A percentile compares a stretch with the other conserved stretches of the same genome.
phyloP scores from a whole-genome alignment of 2,113 vertebrate genomes.

The Pteropus alecto region DNA sequence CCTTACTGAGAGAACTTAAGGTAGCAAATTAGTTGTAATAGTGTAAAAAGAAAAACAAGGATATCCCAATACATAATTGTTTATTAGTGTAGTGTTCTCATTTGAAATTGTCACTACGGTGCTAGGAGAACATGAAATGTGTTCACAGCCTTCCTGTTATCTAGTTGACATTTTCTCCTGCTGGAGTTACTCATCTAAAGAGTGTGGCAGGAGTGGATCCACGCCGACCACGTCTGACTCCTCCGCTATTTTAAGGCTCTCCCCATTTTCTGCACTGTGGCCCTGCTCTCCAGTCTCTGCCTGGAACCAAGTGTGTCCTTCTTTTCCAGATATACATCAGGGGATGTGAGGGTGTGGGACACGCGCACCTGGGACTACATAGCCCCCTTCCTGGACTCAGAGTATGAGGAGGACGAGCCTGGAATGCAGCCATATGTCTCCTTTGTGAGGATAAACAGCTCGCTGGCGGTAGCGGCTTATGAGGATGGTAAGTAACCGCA shows the following conservation, averaged over 20 bases:
- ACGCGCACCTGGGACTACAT: constrained; percentile 92
- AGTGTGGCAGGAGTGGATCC: background rate
- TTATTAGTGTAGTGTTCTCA: background rate
- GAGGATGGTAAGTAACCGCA: constrained; percentile 90
- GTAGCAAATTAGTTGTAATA: background rate
- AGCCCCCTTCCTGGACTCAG: constrained; percentile 87
- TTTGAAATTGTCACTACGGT: background rate
- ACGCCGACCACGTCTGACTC: accelerated
- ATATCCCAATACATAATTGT: background rate
- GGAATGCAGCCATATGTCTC: constrained; percentile 86
- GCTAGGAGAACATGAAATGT: background rate
- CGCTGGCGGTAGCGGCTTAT: constrained; percentile 92
- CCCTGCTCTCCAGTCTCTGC: background rate
- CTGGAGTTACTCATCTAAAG: background rate
- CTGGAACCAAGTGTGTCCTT: constrained; percentile 55
- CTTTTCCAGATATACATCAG: constrained; percentile 93
- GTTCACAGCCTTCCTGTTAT: background rate
- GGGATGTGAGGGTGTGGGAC: constrained; percentile 96
- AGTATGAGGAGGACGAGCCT: constrained; percentile 78
- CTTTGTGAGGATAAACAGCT: constrained; percentile 91
- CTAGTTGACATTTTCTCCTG: background rate
- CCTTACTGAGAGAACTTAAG: background rate
- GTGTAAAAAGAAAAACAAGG: background rate
- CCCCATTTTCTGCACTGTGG: background rate
- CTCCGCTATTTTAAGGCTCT: background rate